Evolutionary conservation across 2,113 vertebrate genomes (phyloP), one percentile per base, ranked within the genome.

Genomic region (Myiagra hebetior): DNA sequence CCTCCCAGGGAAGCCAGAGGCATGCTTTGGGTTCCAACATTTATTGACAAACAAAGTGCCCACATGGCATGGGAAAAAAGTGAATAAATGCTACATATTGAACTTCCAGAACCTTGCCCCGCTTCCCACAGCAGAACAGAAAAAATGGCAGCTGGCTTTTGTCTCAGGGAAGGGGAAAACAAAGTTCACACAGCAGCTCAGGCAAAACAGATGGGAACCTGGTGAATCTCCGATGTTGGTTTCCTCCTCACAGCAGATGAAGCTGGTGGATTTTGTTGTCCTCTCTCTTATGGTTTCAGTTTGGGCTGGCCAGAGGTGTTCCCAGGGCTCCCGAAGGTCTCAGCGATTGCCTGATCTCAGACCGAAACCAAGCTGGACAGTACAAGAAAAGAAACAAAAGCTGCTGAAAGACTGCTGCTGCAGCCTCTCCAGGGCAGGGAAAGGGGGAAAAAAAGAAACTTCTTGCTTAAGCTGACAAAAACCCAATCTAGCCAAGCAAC

Each of bases 1-100:
- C 37, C 37, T 37, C 37, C 37, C 37, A 37, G 37, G 37, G 37
- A 8, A 37, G 37, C 37, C 37, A 37, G 37, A 37, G 37, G 37
- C 37, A 10, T 37, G 37, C 37, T 10, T 37, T 37, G 37, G 37
- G 37, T 37, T 37, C 37, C 37, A 37, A 37, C 33, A 11, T 28
- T 69, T n/a, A n/a, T 69, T 59, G 42, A n/a, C 14, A 23, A 47
- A 28, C 26, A 57, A 57, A 49, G 9, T 41, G n/a, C 14, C 21
- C 1, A 0, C 35, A 23, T 2, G 1, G 14, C 44, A 28, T 0
- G 5, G 30, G 15, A 41, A 70, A 70, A 33, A 70, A 60, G 11
- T 4, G 0, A 69, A 68, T 26, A 63, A 30, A 42, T 30, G 19
- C 6, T 15, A n/a, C 11, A 50, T 41, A 47, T 15, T 37, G 27